Evolutionary conservation across 2,888 invertebrate species (phyloP).

Genomic region (Leptopilina drosophilae): DNA sequence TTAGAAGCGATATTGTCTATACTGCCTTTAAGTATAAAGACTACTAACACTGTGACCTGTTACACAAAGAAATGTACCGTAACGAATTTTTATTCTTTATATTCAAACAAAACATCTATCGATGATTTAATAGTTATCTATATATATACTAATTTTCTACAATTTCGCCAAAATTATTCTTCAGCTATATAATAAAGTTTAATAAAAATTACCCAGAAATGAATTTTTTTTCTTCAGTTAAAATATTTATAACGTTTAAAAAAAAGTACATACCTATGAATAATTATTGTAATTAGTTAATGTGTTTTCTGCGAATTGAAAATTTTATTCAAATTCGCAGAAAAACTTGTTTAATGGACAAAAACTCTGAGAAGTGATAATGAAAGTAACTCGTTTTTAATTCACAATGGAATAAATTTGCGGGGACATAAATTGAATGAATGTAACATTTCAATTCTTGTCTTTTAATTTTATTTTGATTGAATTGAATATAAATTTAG

Average conservation of each 20-base stretch:
- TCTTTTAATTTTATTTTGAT: too few species aligned
- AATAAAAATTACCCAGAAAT: not conserved
- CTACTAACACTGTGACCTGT: slow-evolving; percentile 51
- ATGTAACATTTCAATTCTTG: too few species aligned
- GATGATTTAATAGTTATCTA: not conserved
- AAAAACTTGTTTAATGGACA: not conserved
- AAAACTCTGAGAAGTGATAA: not conserved
- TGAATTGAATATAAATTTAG: too few species aligned
- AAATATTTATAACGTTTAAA: not conserved
- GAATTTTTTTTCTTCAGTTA: not conserved
- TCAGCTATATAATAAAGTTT: not conserved
- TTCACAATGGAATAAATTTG: too few species aligned
- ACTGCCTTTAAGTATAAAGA: slow-evolving; percentile 27
- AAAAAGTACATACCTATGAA: too few species aligned
- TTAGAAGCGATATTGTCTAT: slow-evolving; percentile 11
- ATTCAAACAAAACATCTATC: not conserved
- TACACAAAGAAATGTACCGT: slow-evolving; percentile 21
- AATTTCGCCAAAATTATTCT: not conserved
- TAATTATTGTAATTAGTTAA: too few species aligned
- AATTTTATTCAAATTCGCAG: not conserved
- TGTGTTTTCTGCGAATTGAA: not conserved
- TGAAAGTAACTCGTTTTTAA: too few species aligned
- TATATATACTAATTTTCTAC: not conserved
- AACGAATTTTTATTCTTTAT: not conserved
- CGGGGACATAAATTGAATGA: too few species aligned